Evolutionary conservation across 2,797 vertebrate genomes (phyloP).

Genomic region (Balearica regulorum): DNA sequence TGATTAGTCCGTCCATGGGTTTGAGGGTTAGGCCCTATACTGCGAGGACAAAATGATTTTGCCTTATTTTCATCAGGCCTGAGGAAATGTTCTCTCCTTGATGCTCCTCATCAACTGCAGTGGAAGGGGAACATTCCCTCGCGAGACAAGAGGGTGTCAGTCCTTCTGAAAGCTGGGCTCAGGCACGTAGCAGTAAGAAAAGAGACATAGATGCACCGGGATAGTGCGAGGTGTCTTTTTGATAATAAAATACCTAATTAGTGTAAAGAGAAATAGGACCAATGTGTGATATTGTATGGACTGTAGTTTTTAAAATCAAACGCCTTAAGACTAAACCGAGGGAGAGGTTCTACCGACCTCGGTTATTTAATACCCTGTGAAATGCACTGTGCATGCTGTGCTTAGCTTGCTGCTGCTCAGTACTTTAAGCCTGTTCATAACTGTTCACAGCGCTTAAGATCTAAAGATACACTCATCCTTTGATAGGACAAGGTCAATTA

Average conservation of each 20-base stretch:
- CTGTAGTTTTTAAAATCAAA: constrained; percentile 50
- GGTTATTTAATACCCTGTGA: constrained; percentile 30
- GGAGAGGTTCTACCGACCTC: neutral
- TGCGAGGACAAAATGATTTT: neutral
- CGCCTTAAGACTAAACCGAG: neutral
- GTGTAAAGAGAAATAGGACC: neutral
- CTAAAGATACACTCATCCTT: constrained; percentile 70
- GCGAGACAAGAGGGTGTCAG: neutral
- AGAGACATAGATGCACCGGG: neutral
- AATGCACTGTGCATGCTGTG: constrained; percentile 21
- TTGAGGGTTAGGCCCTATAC: neutral
- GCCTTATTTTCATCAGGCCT: neutral
- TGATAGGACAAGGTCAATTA: constrained; percentile 72
- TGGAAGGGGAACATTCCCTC: neutral
- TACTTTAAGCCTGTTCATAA: constrained; percentile 51
- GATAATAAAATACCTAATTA: constrained; percentile 49
- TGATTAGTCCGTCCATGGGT: rapidly evolving
- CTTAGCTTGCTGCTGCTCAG: constrained; percentile 24
- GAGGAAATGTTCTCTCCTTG: neutral
- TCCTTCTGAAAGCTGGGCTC: neutral
- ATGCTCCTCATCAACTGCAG: neutral
- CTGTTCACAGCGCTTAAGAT: constrained; percentile 54
- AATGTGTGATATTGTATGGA: neutral
- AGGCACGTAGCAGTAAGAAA: neutral
- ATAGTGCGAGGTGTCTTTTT: constrained; percentile 4